Conservation (phyloP, 2,888 invertebrate genomes). For the Tipula unca region DNA sequence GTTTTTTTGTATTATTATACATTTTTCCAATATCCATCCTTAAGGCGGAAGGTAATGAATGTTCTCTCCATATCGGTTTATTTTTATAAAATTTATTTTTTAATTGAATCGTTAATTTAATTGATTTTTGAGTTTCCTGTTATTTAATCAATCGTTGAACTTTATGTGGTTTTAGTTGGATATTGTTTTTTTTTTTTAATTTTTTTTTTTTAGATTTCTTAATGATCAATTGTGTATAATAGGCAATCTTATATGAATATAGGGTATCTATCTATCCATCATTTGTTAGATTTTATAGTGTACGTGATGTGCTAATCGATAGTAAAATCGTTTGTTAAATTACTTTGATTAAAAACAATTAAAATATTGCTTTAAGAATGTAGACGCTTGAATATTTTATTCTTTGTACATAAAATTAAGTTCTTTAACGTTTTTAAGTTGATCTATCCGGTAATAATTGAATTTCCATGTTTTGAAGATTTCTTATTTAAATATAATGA, state of each 20-base stretch:
- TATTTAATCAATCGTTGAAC: not conserved
- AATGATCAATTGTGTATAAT: not conserved
- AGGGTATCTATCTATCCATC: too few species aligned
- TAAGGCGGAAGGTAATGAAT: not conserved
- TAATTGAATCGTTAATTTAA: conserved; percentile 8
- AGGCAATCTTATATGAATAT: not conserved
- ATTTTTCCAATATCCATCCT: not conserved
- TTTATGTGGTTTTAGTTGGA: not conserved
- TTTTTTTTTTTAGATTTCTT: not conserved
- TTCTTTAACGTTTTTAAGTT: too few species aligned
- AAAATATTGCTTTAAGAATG: not conserved
- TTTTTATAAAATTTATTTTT: not conserved
- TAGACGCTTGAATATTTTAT: not conserved
- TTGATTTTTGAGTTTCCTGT: not conserved
- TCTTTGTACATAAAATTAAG: not conserved
- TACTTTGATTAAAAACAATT: not conserved
- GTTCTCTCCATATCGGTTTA: not conserved
- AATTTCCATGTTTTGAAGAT: too few species aligned
- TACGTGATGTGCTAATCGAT: not conserved
- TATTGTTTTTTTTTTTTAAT: not conserved
- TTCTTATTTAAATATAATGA: too few species aligned
- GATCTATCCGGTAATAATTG: not conserved
- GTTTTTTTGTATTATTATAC: not conserved
- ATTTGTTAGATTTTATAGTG: not conserved
- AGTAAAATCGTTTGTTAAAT: not conserved